A percentile compares a stretch with the other conserved stretches of the same genome.
Conservation (phyloP, 2,888 invertebrate genomes). For the Athalia rosae region DNA sequence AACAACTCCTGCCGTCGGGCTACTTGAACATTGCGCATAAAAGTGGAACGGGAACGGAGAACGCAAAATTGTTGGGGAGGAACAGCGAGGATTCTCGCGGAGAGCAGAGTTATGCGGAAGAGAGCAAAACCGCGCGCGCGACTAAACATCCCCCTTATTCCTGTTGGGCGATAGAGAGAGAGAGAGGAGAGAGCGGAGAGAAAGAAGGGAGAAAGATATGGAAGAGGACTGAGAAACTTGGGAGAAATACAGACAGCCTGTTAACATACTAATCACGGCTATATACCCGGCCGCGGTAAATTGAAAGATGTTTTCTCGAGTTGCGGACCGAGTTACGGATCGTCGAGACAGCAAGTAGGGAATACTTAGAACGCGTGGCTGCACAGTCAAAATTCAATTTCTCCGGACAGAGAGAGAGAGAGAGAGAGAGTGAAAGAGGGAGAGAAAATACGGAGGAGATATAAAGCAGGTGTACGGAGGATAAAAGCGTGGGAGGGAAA, state of each 20-base stretch:
- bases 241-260: constrained; percentile 25
- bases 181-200: too few relatives aligned
- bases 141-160: too few relatives aligned
- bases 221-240: too few relatives aligned
- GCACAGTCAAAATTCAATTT: constrained; percentile 12
- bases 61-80: too few relatives aligned
- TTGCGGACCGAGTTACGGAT: background rate
- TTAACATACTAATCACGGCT: constrained; percentile 22
- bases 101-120: too few relatives aligned
- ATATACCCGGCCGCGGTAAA: background rate
- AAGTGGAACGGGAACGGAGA: too few relatives aligned
- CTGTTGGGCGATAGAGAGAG: too few relatives aligned
- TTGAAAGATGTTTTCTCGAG: background rate
- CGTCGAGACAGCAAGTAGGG: background rate
- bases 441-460: background rate
- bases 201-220: too few relatives aligned
- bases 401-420: background rate
- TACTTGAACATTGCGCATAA: too few relatives aligned
- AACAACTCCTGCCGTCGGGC: background rate
- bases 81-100: too few relatives aligned
- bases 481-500: background rate
- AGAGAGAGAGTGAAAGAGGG: background rate
- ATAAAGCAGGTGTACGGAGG: background rate
- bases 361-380: background rate
- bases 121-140: too few relatives aligned